phyloP scores from a whole-genome alignment of 2,113 vertebrate genomes.

The Marmota monax region DNA sequence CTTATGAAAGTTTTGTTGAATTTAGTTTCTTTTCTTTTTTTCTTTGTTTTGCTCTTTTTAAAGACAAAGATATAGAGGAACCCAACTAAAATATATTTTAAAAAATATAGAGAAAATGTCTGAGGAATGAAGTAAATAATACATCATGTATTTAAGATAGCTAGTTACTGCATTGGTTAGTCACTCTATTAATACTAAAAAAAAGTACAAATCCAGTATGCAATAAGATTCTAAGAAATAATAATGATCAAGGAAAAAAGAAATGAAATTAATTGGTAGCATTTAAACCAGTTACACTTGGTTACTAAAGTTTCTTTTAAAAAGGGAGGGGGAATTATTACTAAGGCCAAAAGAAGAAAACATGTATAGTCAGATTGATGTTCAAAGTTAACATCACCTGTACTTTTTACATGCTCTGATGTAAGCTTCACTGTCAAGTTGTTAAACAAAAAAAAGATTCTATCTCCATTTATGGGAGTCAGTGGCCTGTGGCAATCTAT shows the following conservation, averaged over 20 bases:
- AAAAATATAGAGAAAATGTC: not conserved
- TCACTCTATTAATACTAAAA: slow-evolving; percentile 1
- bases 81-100: no score
- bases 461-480: slow-evolving; percentile 86
- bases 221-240: slow-evolving; percentile 29
- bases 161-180: not conserved
- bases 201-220: not conserved
- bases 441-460: slow-evolving; percentile 91
- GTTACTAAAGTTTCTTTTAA: slow-evolving; percentile 41
- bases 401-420: slow-evolving; percentile 44
- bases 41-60: not conserved
- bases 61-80: not conserved
- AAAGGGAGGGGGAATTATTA: not conserved
- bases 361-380: not conserved
- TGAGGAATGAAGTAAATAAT: not conserved
- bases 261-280: slow-evolving; percentile 22
- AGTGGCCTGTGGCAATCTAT: slow-evolving; percentile 83
- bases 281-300: slow-evolving; percentile 19
- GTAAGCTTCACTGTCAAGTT: slow-evolving; percentile 85
- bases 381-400: slow-evolving; percentile 58
- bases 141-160: not conserved
- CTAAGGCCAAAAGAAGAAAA: slow-evolving; percentile 25
- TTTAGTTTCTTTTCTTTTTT: not conserved
- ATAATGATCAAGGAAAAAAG: slow-evolving; percentile 1
- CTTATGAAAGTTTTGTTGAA: not conserved